A percentile compares a stretch with the other conserved stretches of the same genome.
These are phyloP conservation scores for Caenorhabditis afra DNA, from an alignment of 2,888 invertebrate genomes.

Conservation along the genomic window DNA sequence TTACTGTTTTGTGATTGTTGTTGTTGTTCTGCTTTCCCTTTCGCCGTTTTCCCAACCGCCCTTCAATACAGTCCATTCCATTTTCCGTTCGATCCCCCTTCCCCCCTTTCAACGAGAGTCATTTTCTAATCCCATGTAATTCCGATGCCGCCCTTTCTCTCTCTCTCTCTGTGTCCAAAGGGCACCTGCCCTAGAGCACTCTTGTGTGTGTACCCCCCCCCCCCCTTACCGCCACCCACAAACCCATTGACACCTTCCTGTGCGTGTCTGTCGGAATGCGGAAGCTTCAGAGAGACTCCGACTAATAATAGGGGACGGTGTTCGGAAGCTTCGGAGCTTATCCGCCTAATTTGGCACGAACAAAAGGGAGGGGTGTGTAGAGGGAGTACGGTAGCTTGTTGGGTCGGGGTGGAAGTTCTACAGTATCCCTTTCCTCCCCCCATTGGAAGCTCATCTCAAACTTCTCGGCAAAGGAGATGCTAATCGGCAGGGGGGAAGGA, in stretches of 20 bases:
- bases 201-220: too few relatives aligned
- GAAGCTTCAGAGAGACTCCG: slow-evolving; percentile 15
- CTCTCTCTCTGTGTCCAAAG: too few relatives aligned
- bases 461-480: slow-evolving; percentile 20
- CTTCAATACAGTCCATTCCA: too few relatives aligned
- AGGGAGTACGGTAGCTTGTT: not conserved
- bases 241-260: slow-evolving; percentile 42
- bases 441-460: not conserved
- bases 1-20: too few relatives aligned
- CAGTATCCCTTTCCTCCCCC: not conserved
- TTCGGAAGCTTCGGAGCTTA: not conserved
- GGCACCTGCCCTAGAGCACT: not conserved
- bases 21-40: too few relatives aligned
- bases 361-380: not conserved
- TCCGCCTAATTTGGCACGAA: not conserved
- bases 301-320: slow-evolving; percentile 13
- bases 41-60: too few relatives aligned
- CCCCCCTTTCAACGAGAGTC: not conserved
- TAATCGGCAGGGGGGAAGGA: slow-evolving; percentile 20
- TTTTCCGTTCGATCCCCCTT: not conserved
- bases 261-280: slow-evolving; percentile 46
- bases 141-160: slow-evolving; percentile 7
- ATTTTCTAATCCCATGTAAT: not conserved
- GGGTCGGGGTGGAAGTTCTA: not conserved
- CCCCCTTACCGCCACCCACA: not conserved